phyloP scores from a whole-genome alignment of 2,113 vertebrate genomes.

The Oryzias woworae region DNA sequence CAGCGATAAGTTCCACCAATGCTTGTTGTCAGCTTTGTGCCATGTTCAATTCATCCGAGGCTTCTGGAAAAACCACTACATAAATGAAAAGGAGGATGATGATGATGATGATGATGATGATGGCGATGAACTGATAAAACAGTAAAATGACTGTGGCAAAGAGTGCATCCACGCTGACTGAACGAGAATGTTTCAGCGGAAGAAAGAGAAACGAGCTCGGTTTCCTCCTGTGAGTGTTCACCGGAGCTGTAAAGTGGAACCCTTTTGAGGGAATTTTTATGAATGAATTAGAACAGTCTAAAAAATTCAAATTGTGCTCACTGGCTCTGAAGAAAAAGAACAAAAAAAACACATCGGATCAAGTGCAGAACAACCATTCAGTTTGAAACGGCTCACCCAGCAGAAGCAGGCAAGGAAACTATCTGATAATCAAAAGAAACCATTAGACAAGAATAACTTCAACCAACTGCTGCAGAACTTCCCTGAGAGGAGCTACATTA shows the following conservation, averaged over 20 bases:
- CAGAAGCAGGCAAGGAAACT: not conserved
- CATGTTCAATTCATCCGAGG: too few relatives aligned
- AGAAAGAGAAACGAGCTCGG: not conserved
- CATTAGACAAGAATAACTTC: not conserved
- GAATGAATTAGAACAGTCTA: not conserved
- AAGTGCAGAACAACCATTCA: not conserved
- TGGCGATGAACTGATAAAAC: too few relatives aligned
- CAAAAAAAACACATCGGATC: not conserved
- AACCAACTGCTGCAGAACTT: not conserved
- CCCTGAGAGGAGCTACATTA: too few relatives aligned
- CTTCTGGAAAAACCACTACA: too few relatives aligned
- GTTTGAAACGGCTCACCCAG: not conserved
- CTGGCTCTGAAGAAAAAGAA: not conserved
- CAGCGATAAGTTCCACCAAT: too few relatives aligned
- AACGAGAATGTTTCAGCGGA: too few relatives aligned
- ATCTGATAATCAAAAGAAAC: constrained; percentile 1
- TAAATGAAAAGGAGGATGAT: too few relatives aligned
- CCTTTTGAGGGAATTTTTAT: not conserved
- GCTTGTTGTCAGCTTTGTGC: too few relatives aligned
- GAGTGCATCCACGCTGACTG: too few relatives aligned
- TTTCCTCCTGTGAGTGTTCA: not conserved
- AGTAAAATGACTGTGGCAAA: too few relatives aligned
- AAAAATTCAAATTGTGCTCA: not conserved
- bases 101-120: too few relatives aligned
- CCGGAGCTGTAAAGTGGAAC: not conserved